Evolutionary conservation across 1,140 invertebrate species (phyloP), one percentile per base, ranked within the genome.

Genomic region (Dendrolimus kikuchii): DNA sequence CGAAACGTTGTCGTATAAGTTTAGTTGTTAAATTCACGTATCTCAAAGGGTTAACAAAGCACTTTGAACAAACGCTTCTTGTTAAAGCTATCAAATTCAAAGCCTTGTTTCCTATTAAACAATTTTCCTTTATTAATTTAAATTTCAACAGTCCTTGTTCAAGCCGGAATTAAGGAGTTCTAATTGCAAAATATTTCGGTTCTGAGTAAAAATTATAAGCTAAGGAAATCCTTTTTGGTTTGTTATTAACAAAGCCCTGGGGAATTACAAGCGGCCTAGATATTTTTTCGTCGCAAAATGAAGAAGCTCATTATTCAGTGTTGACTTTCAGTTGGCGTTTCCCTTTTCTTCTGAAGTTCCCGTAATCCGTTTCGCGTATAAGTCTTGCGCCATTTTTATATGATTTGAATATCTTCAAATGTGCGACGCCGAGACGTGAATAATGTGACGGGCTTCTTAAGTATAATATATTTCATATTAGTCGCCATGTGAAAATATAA

Each of bases 301-400:
- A 53, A 59, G 41, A 44, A 51, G 57, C 51, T 53, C 43, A 57
- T 62, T 57, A 57, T 62, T 62, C 59, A 55, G 52, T 57, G 50
- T 62, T 59, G 57, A 55, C 57, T 62, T 54, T 45, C 52, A 54
- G 55, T 62, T 49, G 47, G 45, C 55, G 55, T 47, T 50, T 61
- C 47, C 47, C 47, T 39, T 53, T 51, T 51, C 51, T 43, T 43
- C 45, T 46, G 41, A 53, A 63, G 51, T 43, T 55, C 46, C 36
- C 40, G 48, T 60, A 60, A 60, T 59, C 52, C 52, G 55, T 63
- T 63, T 57, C 46, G 46, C 46, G 52, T 46, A 51, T 51, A 59
- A 42, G 38, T 56, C 40, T 55, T 41, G 45, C 38, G 44, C 38
- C 38, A 45, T 49, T 51, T 58, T 55, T 42, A 49, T 42, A 7